Base-by-base conservation (phyloP, 1,140 invertebrate species). In the Wiebesia pumilae region DNA sequence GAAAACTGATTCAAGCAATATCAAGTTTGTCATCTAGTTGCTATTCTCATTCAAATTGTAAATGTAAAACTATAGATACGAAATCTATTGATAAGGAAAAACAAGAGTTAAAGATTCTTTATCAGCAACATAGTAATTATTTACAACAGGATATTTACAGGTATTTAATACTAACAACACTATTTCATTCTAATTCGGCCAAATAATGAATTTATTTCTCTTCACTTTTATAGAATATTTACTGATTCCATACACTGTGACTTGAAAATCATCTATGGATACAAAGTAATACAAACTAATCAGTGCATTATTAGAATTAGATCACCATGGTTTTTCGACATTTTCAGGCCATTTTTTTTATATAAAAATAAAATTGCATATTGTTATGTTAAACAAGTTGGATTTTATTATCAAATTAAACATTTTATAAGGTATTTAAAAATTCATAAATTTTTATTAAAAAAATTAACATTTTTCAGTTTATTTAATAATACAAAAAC, bases 221-320 rank as follows among this genome's bases (percentile, higher is more conserved):
- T 87, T 81, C 82, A 86, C 87, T 90, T 78, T 92, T 93, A 69
- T 90, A 94, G 94, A 93, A 93, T 94, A 89, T 93, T 93, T 90
- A 91, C 90, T 84, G 92, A 93, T 75, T 92, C 91, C 88, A 90
- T 94, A 79, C 90, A 94, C 91, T 91, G 89, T 87, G 94, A 94
- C 91, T 90, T 94, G 88, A 92, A 93, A 88, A 92, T 94, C 89
- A 88, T 92, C 89, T 90, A 94, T 88, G 92, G 90, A 89, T 91
- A 89, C 89, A 91, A 91, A 86, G 87, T 92, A 87, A 90, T 94
- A 89, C 85, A 89, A 89, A 91, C 92, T 79, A 93, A 94, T 89
- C 89, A 90, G 88, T 93, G 93, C 88, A 92, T 94, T 75, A 62
- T 94, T 87, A 91, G 89, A 87, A 89, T 92, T 78, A 93, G 94